Percentiles rank a stretch among this genome's conserved stretches.
phyloP scores from a whole-genome alignment of 1,140 invertebrate species.

The Colletes gigas region DNA sequence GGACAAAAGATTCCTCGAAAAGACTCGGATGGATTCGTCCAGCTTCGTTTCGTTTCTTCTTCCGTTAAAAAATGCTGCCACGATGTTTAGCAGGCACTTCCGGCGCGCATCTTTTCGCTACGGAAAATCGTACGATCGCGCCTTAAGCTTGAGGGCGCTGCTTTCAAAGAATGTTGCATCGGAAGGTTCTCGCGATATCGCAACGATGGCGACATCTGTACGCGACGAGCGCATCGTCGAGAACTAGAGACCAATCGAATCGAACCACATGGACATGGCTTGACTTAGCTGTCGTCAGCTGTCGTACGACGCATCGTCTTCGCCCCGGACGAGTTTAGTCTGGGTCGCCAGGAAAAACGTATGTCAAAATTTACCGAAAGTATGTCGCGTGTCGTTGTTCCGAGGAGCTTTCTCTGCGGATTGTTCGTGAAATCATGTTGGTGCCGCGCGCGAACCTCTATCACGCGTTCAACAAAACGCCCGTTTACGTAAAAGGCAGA shows the following conservation, averaged over 20 bases:
- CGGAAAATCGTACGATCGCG: background rate
- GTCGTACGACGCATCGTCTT: too few species aligned
- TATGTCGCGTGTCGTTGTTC: slow-evolving; percentile 12
- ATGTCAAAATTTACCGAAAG: background rate
- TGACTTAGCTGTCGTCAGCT: background rate
- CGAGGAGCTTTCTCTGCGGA: background rate
- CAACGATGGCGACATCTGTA: background rate
- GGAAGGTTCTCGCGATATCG: too few species aligned
- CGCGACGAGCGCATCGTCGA: background rate
- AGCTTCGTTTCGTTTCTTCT: background rate
- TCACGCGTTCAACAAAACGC: slow-evolving; percentile 41
- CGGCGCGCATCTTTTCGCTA: background rate
- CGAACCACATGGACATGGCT: slow-evolving; percentile 56
- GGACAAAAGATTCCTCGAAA: background rate
- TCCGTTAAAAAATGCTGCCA: too few species aligned
- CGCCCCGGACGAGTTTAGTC: background rate
- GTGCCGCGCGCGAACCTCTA: slow-evolving; percentile 37
- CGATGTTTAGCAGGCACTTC: too few species aligned
- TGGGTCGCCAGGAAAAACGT: too few species aligned
- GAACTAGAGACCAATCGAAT: slow-evolving; percentile 39
- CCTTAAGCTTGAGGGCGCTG: background rate
- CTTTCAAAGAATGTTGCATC: background rate
- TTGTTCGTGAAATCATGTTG: slow-evolving; percentile 57
- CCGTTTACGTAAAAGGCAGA: slow-evolving; percentile 49
- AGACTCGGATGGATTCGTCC: background rate